Percentiles rank a stretch among this genome's conserved stretches.
Evolutionary conservation across 2,888 invertebrate species (phyloP).

Genomic region (Tridacna crocea): DNA sequence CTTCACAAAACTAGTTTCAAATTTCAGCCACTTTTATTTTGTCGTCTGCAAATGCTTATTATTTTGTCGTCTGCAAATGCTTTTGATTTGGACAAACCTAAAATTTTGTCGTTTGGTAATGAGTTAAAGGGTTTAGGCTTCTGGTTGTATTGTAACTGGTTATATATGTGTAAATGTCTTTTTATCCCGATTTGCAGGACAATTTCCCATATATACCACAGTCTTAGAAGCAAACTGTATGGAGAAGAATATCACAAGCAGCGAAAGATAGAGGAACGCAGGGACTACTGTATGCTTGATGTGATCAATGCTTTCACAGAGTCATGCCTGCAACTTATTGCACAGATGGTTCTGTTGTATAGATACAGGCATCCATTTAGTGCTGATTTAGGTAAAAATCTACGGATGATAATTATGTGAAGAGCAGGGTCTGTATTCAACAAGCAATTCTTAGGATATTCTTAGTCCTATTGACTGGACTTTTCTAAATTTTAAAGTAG

Average conservation of each 20-base stretch:
- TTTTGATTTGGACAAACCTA: too few relatives aligned
- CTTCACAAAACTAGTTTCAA: background rate
- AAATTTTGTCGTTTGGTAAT: too few relatives aligned
- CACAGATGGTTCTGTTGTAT: conserved; percentile 42
- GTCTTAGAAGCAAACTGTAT: conserved; percentile 20
- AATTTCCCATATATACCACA: conserved; percentile 28
- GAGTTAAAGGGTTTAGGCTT: too few relatives aligned
- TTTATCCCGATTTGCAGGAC: background rate
- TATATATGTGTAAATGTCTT: too few relatives aligned
- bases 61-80: too few relatives aligned
- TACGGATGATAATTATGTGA: background rate
- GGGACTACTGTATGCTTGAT: conserved; percentile 50
- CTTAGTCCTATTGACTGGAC: too few relatives aligned
- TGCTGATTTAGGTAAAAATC: conserved; percentile 24
- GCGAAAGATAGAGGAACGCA: conserved; percentile 36
- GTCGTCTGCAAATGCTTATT: too few relatives aligned
- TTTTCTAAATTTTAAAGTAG: too few relatives aligned
- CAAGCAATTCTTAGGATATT: too few relatives aligned
- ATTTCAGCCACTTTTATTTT: too few relatives aligned
- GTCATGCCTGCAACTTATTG: conserved; percentile 46
- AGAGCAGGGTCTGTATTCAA: too few relatives aligned
- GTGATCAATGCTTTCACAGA: conserved; percentile 53
- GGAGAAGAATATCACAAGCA: conserved; percentile 19
- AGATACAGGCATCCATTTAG: conserved; percentile 30
- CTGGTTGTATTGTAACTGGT: too few relatives aligned